Evolutionary conservation across 1,140 invertebrate species (phyloP), one percentile per base, ranked within the genome.

Genomic region (Mercenaria mercenaria): DNA sequence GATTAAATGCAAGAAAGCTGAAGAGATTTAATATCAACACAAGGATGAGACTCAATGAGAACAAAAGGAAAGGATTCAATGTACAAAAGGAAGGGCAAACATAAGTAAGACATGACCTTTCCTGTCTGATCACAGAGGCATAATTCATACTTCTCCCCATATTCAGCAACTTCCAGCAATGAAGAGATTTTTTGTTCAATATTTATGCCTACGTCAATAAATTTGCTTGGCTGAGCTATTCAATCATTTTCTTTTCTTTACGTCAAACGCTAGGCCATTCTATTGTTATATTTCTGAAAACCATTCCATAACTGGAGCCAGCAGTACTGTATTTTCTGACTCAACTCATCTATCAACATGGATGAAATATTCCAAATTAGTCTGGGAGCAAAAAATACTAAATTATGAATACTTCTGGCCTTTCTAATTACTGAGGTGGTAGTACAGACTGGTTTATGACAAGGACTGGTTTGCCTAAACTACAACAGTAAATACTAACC

Each of bases 371-470:
- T 52, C 26, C 47, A 79, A 79, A 79, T 79, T 79, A 52, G 76
- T 79, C 47, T 50, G 47, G 76, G 76, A 39, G 47, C 47, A 47
- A 77, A 52, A 79, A 79, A 79, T 23, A 56, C 15, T 79, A 56
- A 79, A 79, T 79, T 79, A 79, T 79, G 76, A 79, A 79, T 79
- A 79, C 76, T 79, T 56, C 47, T 79, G 76, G 76, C 76, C 43
- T 52, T 79, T 56, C 43, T 79, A 79, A 79, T 79, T 79, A 59
- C 76, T 37, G 26, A 41, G 26, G 34, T 79, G 76, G 1, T n/a
- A 50, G 32, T 32, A 56, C 29, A 79, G 76, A 79, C 76, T 79
- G 43, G 76, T 79, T 79, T 79, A 79, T 79, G 76, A 56, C 43
- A 50, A 52, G 8, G 47, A 52, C 26, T 52, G 76, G 47, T 39